Evolutionary conservation across 2,797 vertebrate genomes (phyloP).

Genomic region (Lophius americanus): DNA sequence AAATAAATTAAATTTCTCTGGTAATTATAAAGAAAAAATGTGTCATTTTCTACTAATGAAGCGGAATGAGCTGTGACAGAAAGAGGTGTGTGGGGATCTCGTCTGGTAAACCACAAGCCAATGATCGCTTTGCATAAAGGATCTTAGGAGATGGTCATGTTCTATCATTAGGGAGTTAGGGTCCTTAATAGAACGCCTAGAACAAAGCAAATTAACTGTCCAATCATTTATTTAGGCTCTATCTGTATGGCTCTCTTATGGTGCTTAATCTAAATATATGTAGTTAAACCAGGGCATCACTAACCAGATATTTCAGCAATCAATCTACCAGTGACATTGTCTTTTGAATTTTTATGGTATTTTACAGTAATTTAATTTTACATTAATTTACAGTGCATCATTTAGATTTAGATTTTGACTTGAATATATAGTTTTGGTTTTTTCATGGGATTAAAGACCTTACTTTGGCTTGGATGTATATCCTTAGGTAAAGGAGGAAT

Average conservation of each 20-base stretch:
- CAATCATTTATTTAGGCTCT: conserved; percentile 71
- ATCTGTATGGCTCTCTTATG: conserved; percentile 45
- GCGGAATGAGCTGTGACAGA: conserved; percentile 3
- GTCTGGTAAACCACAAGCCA: conserved; percentile 41
- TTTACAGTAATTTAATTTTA: too few species aligned
- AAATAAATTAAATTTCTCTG: conserved; percentile 49
- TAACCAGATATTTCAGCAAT: conserved; percentile 52
- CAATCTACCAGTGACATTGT: neutral
- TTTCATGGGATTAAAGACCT: too few species aligned
- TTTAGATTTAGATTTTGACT: too few species aligned
- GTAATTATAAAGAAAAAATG: conserved; percentile 34
- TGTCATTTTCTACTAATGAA: conserved; percentile 37
- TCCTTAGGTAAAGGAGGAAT: too few species aligned
- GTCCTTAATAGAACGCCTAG: conserved; percentile 61
- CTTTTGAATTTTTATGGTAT: too few species aligned
- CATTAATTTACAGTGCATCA: too few species aligned
- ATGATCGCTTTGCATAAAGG: conserved; percentile 24
- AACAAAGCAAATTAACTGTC: conserved; percentile 68
- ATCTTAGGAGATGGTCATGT: conserved; percentile 51
- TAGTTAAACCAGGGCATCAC: conserved; percentile 54
- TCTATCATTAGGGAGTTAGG: conserved; percentile 63
- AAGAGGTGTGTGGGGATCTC: conserved; percentile 30
- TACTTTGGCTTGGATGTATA: too few species aligned
- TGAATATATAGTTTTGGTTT: too few species aligned
- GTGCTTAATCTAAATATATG: conserved; percentile 52